Evolutionary conservation across 1,140 invertebrate genomes (phyloP).

Genomic region (Sycophaga agraensis): DNA sequence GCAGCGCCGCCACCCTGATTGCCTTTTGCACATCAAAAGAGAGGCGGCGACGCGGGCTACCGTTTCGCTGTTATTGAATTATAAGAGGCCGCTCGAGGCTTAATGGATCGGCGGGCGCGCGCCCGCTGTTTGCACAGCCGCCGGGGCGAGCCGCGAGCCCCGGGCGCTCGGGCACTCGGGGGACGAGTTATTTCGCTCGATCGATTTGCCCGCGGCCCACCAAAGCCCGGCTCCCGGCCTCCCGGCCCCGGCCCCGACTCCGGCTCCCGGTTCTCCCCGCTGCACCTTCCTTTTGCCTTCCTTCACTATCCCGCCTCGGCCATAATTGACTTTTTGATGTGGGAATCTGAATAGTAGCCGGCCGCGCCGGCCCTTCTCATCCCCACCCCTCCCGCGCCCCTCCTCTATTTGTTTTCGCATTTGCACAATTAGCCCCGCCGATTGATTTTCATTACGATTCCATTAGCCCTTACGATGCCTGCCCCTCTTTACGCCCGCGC

Average conservation of each 20-base stretch:
- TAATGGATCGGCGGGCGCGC: too few species aligned
- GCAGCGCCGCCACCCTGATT: conserved; percentile 7
- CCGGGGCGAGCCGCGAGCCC: too few species aligned
- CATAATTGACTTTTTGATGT: conserved; percentile 30
- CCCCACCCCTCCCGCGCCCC: neutral
- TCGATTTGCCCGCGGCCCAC: too few species aligned
- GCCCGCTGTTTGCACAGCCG: conserved; percentile 19
- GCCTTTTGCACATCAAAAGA: conserved; percentile 29
- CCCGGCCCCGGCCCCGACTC: too few species aligned
- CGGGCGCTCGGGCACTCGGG: neutral
- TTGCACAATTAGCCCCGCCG: conserved; percentile 1
- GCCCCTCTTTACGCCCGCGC: neutral
- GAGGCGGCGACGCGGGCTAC: conserved; percentile 27
- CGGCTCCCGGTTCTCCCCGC: conserved; percentile 2
- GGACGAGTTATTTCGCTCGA: conserved; percentile 23
- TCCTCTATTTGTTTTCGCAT: conserved; percentile 4
- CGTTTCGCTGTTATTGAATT: conserved; percentile 32
- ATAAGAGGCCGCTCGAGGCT: conserved; percentile 21
- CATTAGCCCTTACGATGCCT: too few species aligned
- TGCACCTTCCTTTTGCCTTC: conserved; percentile 4
- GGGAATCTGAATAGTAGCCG: conserved; percentile 18
- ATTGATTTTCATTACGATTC: conserved; percentile 29
- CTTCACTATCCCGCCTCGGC: conserved; percentile 12
- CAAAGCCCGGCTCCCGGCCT: too few species aligned
- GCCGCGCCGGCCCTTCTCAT: neutral